Evolutionary conservation across 2,113 vertebrate genomes (phyloP).

Genomic region (Ahaetulla prasina): DNA sequence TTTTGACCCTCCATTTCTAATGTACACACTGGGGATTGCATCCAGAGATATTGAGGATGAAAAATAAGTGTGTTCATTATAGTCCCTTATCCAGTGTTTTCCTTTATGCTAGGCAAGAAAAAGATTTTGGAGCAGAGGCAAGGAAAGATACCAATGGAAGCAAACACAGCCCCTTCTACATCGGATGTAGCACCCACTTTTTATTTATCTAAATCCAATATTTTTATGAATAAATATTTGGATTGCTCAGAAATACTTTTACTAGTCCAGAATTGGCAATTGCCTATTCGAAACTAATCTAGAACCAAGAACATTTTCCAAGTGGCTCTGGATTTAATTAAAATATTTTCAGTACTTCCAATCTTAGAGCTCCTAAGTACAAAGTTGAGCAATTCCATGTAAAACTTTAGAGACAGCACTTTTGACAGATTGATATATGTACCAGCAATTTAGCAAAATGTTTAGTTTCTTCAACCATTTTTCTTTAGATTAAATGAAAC

Average conservation of each 20-base stretch:
- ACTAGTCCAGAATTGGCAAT: not conserved
- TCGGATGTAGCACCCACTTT: not conserved
- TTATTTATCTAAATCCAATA: not conserved
- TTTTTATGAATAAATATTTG: not conserved
- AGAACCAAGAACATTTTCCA: slow-evolving; percentile 14
- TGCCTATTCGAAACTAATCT: not conserved
- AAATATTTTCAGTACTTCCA: not conserved
- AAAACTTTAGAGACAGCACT: not conserved
- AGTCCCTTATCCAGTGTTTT: not conserved
- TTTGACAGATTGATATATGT: not conserved
- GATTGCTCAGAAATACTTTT: not conserved
- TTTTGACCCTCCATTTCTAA: not conserved
- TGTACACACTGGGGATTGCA: not conserved
- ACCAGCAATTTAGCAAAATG: not conserved
- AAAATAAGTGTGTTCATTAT: not conserved
- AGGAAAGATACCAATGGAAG: not conserved
- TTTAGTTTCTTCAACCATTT: not conserved
- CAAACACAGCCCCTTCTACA: not conserved
- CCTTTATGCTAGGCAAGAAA: not conserved
- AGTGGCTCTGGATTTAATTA: slow-evolving; percentile 7
- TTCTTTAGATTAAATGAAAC: not conserved
- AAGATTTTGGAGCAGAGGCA: not conserved
- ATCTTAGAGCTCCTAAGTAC: not conserved
- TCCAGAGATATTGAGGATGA: not conserved
- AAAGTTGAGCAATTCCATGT: not conserved